Evolutionary conservation across 2,113 vertebrate genomes (phyloP).

Genomic region (Dasyornis broadbenti): DNA sequence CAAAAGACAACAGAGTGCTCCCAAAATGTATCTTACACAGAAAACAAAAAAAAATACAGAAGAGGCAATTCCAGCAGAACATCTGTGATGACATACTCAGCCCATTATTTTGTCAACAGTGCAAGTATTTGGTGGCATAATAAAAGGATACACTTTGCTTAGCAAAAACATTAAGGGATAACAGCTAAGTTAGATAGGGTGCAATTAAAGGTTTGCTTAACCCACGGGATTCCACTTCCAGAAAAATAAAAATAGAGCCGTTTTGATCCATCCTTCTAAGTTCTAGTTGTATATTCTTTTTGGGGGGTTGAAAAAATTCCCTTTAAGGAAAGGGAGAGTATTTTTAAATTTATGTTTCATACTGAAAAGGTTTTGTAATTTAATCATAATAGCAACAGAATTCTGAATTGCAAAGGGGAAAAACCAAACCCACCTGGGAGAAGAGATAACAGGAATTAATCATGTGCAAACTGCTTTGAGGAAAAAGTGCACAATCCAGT

Average conservation of each 20-base stretch:
- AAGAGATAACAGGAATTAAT: constrained; percentile 31
- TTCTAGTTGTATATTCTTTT: background rate
- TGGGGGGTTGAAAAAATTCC: background rate
- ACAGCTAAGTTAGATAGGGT: background rate
- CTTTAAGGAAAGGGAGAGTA: background rate
- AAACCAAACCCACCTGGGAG: constrained; percentile 1
- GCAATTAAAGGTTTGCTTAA: constrained; percentile 43
- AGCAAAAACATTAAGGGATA: constrained; percentile 30
- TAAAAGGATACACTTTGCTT: constrained; percentile 54
- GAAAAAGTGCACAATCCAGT: background rate
- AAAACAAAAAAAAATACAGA: constrained; percentile 14
- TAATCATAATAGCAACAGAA: background rate
- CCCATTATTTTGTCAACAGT: constrained; percentile 56
- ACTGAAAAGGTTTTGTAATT: background rate
- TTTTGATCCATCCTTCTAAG: background rate
- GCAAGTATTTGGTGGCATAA: constrained; percentile 44
- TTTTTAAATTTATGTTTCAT: constrained; percentile 1
- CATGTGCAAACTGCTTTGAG: background rate
- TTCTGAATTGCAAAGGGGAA: background rate
- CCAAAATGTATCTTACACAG: constrained; percentile 33
- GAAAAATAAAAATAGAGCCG: constrained; percentile 4
- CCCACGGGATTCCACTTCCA: background rate
- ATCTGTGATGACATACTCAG: constrained; percentile 52
- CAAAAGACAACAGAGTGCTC: constrained; percentile 7
- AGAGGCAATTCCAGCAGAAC: constrained; percentile 48